phyloP scores from a whole-genome alignment of 2,113 vertebrate genomes.

The Archilochus colubris region DNA sequence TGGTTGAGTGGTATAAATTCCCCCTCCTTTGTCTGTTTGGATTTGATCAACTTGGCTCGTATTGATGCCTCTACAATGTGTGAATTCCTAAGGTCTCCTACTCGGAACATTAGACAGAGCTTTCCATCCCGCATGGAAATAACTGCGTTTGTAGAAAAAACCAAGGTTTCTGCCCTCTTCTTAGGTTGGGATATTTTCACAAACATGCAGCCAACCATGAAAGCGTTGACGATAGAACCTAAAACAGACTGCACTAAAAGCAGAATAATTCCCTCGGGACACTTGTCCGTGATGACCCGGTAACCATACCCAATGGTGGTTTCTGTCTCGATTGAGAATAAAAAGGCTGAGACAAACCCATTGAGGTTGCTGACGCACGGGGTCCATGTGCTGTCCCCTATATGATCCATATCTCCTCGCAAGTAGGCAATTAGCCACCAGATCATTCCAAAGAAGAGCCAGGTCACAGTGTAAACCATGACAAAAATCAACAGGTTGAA shows the following conservation, averaged over 20 bases:
- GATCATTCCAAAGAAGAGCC: slow-evolving; percentile 98
- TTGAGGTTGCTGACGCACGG: slow-evolving; percentile 98
- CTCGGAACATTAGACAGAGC: slow-evolving; percentile 98
- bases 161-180: slow-evolving; percentile 97
- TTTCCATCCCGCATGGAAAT: slow-evolving; percentile 97
- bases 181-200: slow-evolving; percentile 99
- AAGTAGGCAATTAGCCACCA: slow-evolving; percentile 99
- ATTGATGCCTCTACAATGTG: slow-evolving; percentile 99
- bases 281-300: slow-evolving; percentile 98
- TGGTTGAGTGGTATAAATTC: slow-evolving; percentile 99
- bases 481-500: slow-evolving; percentile 98
- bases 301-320: slow-evolving; percentile 99
- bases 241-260: slow-evolving; percentile 96
- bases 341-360: slow-evolving; percentile 95
- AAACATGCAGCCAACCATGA: slow-evolving; percentile 99
- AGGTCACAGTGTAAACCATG: slow-evolving; percentile 96
- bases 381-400: slow-evolving; percentile 91
- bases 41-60: slow-evolving; percentile 98
- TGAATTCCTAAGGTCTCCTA: slow-evolving; percentile 98
- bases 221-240: slow-evolving; percentile 98
- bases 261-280: slow-evolving; percentile 95
- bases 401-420: slow-evolving; percentile 94
- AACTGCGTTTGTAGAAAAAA: slow-evolving; percentile 96
- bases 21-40: slow-evolving; percentile 98
- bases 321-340: slow-evolving; percentile 99